A percentile compares a stretch with the other conserved stretches of the same genome.
Evolutionary conservation across 2,888 invertebrate genomes (phyloP).

Genomic region (Tetragonula carbonaria): DNA sequence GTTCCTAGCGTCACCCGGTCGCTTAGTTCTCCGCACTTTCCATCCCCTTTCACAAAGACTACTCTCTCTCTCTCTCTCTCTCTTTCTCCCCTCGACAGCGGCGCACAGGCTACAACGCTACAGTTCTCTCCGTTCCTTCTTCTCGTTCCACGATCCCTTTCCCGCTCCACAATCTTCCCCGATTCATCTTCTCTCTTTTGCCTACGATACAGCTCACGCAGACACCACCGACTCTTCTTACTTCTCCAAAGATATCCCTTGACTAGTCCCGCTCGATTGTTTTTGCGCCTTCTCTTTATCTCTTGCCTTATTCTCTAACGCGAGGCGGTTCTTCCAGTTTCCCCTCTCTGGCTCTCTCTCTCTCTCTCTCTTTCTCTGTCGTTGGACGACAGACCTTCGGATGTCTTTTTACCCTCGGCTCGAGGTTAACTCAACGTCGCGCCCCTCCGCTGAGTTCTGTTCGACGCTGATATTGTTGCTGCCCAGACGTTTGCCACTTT

Average conservation of each 20-base stretch:
- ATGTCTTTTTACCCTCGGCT: neutral
- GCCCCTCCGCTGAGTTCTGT: neutral
- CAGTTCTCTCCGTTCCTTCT: neutral
- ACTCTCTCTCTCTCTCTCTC: constrained; percentile 4
- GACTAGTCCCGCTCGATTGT: constrained; percentile 22
- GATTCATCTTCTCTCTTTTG: neutral
- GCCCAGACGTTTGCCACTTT: neutral
- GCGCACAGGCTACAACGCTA: constrained; percentile 42
- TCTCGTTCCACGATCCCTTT: neutral
- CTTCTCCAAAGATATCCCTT: constrained; percentile 13
- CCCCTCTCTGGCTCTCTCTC: neutral
- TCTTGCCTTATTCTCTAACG: neutral
- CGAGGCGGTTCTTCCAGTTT: neutral
- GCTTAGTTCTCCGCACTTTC: constrained; percentile 66
- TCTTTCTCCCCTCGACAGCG: constrained; percentile 26
- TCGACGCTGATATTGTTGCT: constrained; percentile 15
- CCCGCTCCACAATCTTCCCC: neutral
- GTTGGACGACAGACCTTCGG: neutral
- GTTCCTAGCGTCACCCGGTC: constrained; percentile 61
- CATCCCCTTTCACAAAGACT: constrained; percentile 67
- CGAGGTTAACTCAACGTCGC: constrained; percentile 15
- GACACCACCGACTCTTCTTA: constrained; percentile 37
- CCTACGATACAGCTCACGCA: constrained; percentile 17
- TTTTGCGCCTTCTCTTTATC: constrained; percentile 11
- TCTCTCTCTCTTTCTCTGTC: neutral